Evolutionary conservation across 1,140 invertebrate species (phyloP).

Genomic region (Dendroctonus valens): DNA sequence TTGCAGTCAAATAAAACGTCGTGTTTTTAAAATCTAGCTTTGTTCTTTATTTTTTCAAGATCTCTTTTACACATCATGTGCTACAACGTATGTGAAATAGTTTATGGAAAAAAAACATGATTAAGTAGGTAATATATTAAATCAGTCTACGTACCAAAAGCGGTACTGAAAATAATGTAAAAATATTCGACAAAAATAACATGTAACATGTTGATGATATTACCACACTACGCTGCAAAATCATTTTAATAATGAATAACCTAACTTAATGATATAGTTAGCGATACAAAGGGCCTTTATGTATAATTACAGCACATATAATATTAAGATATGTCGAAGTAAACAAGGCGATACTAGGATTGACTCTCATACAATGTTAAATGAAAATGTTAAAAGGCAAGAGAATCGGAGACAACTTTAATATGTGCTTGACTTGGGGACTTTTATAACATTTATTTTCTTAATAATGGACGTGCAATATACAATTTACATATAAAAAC

Average conservation of each 20-base stretch:
- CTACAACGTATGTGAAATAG: slow-evolving; percentile 43
- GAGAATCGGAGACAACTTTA: background rate
- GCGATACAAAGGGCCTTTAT: slow-evolving; percentile 16
- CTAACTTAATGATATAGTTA: slow-evolving; percentile 7
- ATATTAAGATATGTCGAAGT: slow-evolving; percentile 30
- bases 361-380: background rate
- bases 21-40: slow-evolving; percentile 41
- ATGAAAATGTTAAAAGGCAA: slow-evolving; percentile 8
- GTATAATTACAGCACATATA: slow-evolving; percentile 20
- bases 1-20: background rate
- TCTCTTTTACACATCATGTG: slow-evolving; percentile 43
- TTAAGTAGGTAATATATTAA: slow-evolving; percentile 9
- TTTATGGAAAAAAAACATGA: slow-evolving; percentile 42
- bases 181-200: background rate
- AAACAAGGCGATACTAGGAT: slow-evolving; percentile 12
- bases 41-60: slow-evolving; percentile 37
- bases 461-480: background rate
- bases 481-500: slow-evolving; percentile 4
- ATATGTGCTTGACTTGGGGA: background rate
- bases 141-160: slow-evolving; percentile 27
- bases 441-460: slow-evolving; percentile 1
- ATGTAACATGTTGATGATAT: background rate
- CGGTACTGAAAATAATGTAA: slow-evolving; percentile 12
- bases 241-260: background rate
- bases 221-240: background rate